Evolutionary conservation across 2,888 invertebrate species (phyloP), one percentile per base, ranked within the genome.

Genomic region (Agrotis segetum): DNA sequence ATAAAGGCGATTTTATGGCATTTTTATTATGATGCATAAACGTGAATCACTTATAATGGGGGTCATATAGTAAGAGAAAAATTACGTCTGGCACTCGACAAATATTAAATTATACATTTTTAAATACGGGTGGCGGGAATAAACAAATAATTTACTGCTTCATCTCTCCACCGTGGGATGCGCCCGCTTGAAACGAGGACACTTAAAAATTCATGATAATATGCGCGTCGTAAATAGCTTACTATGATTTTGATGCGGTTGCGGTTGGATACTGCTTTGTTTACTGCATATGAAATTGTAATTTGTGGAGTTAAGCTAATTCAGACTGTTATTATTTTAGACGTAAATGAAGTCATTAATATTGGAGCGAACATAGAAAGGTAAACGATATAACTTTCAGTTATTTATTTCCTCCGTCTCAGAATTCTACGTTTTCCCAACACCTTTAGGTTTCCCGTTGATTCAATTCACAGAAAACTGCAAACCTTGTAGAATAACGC

Each of bases 1-100:
- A 96, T 96, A 95, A 96, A 94, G 88, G 89, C 90, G 82, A 92
- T 94, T 96, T 96, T 93, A 96, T 95, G 88, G 92, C 90, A 83
- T 91, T 96, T 96, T 96, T 96, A 96, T 95, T 95, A 93, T 95
- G 95, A 95, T 93, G 92, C 94, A 95, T 93, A 93, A 94, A 93
- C 93, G 92, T 95, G 93, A 94, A 96, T 95, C 94, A 94, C 89
- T 90, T 90, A 90, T 93, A 93, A 94, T 91, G 92, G 91, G 77
- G 58, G 80, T 85, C 84, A 85, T 87, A 85, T 87, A 60, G 85
- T 88, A 90, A 84, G 88, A 90, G 86, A 92, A 92, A 92, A 91
- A 88, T 88, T 90, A 91, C 86, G 84, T 85, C 80, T 85, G 83
- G 79, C 88, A 86, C 89, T 90, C 88, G 83, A 87, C 87, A 90